Conservation (phyloP, 1,140 invertebrate genomes). For the Delia radicum region DNA sequence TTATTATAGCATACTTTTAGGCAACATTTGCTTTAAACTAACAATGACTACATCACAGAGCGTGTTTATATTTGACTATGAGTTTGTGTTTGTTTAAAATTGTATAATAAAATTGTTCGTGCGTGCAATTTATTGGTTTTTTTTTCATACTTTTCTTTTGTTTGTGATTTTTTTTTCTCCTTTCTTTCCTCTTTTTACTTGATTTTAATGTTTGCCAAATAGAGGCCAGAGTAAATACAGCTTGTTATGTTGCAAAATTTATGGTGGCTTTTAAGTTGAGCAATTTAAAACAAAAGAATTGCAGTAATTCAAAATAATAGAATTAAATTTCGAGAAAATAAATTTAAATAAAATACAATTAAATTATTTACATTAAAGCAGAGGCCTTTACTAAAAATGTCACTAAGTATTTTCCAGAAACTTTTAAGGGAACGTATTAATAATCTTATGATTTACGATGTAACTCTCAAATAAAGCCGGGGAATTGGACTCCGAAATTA, state of each 20-base stretch:
- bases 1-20: not conserved
- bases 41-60: not conserved
- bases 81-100: not conserved
- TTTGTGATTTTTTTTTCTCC: not conserved
- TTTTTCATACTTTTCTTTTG: too few species aligned
- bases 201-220: not conserved
- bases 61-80: not conserved
- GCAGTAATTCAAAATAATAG: too few species aligned
- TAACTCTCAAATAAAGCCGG: too few species aligned
- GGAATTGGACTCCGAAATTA: too few species aligned
- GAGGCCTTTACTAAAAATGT: too few species aligned
- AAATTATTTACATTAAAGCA: too few species aligned
- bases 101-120: not conserved
- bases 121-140: slow-evolving; percentile 4
- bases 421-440: too few species aligned
- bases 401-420: too few species aligned
- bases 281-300: not conserved
- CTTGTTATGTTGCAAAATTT: not conserved
- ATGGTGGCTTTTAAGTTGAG: not conserved
- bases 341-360: too few species aligned
- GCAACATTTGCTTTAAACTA: not conserved
- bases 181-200: not conserved
- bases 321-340: too few species aligned
- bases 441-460: too few species aligned
- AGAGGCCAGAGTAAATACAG: not conserved